Evolutionary conservation across 2,797 vertebrate species (phyloP).

Genomic region (Galaxias olidus): DNA sequence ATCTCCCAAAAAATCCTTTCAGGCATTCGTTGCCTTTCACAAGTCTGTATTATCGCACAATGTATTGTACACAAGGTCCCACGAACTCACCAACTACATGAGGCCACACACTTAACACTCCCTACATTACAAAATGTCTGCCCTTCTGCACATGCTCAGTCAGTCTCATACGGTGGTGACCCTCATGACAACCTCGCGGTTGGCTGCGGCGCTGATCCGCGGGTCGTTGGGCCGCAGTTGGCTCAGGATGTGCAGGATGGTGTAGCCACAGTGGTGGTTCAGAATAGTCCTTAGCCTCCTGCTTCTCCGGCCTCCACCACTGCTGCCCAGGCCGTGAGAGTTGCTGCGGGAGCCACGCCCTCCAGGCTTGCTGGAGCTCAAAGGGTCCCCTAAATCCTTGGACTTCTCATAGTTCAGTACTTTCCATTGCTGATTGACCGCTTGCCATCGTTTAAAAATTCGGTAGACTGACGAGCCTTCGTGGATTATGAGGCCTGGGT

Average conservation of each 20-base stretch:
- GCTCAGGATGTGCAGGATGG: constrained; percentile 92
- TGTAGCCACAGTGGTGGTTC: constrained; percentile 94
- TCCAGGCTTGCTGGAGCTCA: constrained; percentile 82
- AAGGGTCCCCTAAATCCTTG: constrained; percentile 88
- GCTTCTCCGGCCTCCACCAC: constrained; percentile 73
- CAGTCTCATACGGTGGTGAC: constrained; percentile 89
- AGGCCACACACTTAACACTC: not conserved
- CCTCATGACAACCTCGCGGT: constrained; percentile 93
- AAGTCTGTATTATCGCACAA: too few relatives aligned
- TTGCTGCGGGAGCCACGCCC: constrained; percentile 80
- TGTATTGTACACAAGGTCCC: too few relatives aligned
- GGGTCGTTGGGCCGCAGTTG: constrained; percentile 87
- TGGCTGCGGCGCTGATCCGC: constrained; percentile 80
- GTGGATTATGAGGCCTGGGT: constrained; percentile 89
- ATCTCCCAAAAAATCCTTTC: constrained; percentile 32
- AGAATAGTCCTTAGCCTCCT: constrained; percentile 92
- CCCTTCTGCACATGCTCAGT: not conserved
- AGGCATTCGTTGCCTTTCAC: not conserved
- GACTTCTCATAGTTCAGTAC: constrained; percentile 94
- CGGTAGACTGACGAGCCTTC: constrained; percentile 92
- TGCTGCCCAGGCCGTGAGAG: constrained; percentile 77
- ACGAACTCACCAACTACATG: constrained; percentile 8
- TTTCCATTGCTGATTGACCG: constrained; percentile 95
- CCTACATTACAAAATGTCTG: not conserved
- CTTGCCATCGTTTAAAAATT: constrained; percentile 95